A percentile compares a stretch with the other conserved stretches of the same genome.
phyloP scores from a whole-genome alignment of 2,888 invertebrate species.

The Meiosimyza platycephala region DNA sequence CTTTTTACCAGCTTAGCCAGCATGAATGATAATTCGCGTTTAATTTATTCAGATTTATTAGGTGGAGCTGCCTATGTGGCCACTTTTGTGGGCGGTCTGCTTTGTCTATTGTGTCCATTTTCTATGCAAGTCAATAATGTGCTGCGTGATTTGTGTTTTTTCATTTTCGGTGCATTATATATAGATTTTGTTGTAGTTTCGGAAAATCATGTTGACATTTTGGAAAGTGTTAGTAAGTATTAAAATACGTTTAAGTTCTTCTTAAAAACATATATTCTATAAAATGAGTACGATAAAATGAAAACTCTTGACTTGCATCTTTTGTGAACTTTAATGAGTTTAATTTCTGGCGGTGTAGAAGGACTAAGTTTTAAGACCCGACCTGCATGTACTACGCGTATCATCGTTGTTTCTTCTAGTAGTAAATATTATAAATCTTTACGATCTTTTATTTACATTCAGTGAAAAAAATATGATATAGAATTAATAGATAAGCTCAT shows the following conservation, averaged over 20 bases:
- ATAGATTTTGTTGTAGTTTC: slow-evolving; percentile 48
- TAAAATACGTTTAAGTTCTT: neutral
- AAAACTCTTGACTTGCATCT: no score
- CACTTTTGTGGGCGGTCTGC: slow-evolving; percentile 71
- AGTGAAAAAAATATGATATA: no score
- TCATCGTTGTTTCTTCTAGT: no score
- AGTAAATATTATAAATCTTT: no score
- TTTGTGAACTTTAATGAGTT: no score
- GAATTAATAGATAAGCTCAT: neutral
- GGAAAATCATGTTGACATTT: slow-evolving; percentile 43
- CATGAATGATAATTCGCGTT: slow-evolving; percentile 63
- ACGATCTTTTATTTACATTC: no score
- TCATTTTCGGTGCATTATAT: slow-evolving; percentile 47
- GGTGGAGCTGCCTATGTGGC: slow-evolving; percentile 75
- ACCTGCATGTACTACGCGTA: no score
- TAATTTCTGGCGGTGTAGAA: no score
- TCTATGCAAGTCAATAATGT: slow-evolving; percentile 48
- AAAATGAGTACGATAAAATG: no score
- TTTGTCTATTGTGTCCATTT: slow-evolving; percentile 71
- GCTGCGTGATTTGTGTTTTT: slow-evolving; percentile 52
- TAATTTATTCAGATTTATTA: slow-evolving; percentile 65
- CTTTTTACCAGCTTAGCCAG: slow-evolving; percentile 72
- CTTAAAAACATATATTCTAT: no score
- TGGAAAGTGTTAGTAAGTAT: slow-evolving; percentile 48
- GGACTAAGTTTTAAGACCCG: no score